Evolutionary conservation across 1,140 invertebrate genomes (phyloP), one percentile per base, ranked within the genome.

Genomic region (Drosophila kikkawai): DNA sequence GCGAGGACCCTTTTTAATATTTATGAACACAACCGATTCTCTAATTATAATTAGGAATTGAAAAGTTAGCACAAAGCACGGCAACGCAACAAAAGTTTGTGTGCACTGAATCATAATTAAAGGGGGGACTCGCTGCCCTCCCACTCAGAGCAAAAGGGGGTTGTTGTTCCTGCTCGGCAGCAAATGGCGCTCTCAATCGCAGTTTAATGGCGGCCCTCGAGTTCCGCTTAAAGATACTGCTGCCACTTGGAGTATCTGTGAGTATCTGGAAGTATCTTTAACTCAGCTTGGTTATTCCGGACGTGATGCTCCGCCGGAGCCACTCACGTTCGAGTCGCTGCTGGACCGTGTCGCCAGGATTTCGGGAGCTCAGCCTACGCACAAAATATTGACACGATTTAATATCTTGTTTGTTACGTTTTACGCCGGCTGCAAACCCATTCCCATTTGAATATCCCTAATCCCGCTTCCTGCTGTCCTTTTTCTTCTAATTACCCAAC

Each of bases 21-120:
- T 90, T 90, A 90, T 90, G 85, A 90, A 90, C 85, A 90, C 85
- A 90, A 90, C 86, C 85, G 86, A 91, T 91, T 90, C 85, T 91
- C 85, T 90, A 90, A 90, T 90, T 90, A 90, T 90, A 90, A 90
- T 90, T 90, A 90, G 85, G 85, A 90, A 90, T 90, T 90, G 85
- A 90, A 90, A 90, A 90, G 85, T 90, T 90, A 90, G 85, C 86
- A 88, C 84, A 87, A 80, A 73, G 69, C 67, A 79, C 56, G 85
- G 78, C 84, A 39, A 88, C 84, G 84, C 84, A 88, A 88, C 85
- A 79, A 85, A 90, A 90, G 74, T 90, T 90, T 90, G 85, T 88
- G 84, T 88, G 84, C 85, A 88, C 85, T 88, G 84, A 88, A 88
- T 88, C 84, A 88, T 88, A 88, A 88, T 88, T 88, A 88, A 90